Base-by-base conservation (phyloP, 2,113 vertebrate genomes). In the Ctenodactylus gundi region DNA sequence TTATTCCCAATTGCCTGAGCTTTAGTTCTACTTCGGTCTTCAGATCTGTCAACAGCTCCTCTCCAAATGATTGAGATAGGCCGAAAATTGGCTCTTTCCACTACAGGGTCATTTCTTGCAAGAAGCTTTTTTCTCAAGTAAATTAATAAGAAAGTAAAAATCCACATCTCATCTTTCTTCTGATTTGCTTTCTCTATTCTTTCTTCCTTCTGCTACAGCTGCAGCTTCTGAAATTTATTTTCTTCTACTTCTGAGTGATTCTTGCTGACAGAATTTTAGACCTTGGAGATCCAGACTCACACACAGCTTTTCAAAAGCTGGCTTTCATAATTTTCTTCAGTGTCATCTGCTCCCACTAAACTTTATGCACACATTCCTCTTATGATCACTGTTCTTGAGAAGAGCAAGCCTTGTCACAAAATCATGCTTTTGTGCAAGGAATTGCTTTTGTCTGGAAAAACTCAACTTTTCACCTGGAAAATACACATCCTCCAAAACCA, bases 71-170 rank as follows among this genome's bases (percentile, higher is more conserved):
- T 0, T 25, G 2, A 31, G 60, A 60, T 72, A 21, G 11, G 9
- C 1, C 60, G 27, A 11, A 7, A 36, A n/a, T 2, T 15, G 21
- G 9, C n/a, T 21, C 4, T 77, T 62, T 51, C 11, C 21, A 34
- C 67, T 0, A 1, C 1, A 10, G 15, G 6, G 49, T 18, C 25
- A 17, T 4, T 4, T 21, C 29, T n/a, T 7, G 4, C 41, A 36
- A 70, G 67, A 81, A 53, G 65, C 2, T 7, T 25, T 21, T 75
- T 82, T 9, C 23, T 62, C 60, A 65, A 60, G 20, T 55, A 25
- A 64, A 27, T 34, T 77, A 57, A 89, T 77, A 41, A n/a, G 67
- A 65, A 57, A 21, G 7, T 25, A 72, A 72, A 67, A 18, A 15
- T 5, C 23, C 70, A 17, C 34, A n/a, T 80, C 6, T 62, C 41